A percentile compares a stretch with the other conserved stretches of the same genome.
Evolutionary conservation across 1,140 invertebrate genomes (phyloP).

Genomic region (Carposina sasakii): DNA sequence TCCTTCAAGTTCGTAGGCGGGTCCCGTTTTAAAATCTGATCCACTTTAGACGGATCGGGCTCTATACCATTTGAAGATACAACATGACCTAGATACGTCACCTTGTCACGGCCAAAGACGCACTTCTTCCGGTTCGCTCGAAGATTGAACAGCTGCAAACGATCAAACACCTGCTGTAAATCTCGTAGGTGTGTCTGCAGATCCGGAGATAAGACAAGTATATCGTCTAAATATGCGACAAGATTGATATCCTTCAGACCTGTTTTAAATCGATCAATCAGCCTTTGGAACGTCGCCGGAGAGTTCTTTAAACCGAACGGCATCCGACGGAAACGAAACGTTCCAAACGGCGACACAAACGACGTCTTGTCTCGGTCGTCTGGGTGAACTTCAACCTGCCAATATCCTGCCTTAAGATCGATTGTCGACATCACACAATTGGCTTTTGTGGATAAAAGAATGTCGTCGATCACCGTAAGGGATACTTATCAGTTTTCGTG

Average conservation of each 20-base stretch:
- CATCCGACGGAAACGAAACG: conserved; percentile 36
- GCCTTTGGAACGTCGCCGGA: conserved; percentile 48
- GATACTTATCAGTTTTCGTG: too few relatives aligned
- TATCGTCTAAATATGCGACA: conserved; percentile 49
- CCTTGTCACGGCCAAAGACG: conserved; percentile 24
- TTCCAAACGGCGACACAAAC: conserved; percentile 39
- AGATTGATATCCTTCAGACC: not conserved
- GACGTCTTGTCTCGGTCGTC: conserved; percentile 52
- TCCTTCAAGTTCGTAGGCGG: conserved; percentile 26
- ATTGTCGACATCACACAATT: too few relatives aligned
- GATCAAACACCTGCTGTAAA: conserved; percentile 10
- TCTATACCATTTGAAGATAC: conserved; percentile 37
- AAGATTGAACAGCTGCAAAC: conserved; percentile 14
- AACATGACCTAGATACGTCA: conserved; percentile 45
- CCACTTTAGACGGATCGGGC: conserved; percentile 35
- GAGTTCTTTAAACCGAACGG: conserved; percentile 42
- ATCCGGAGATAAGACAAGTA: conserved; percentile 35
- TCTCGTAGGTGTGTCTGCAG: conserved; percentile 39
- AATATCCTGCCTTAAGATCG: conserved; percentile 24
- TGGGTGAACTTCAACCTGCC: conserved; percentile 29
- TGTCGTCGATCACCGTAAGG: too few relatives aligned
- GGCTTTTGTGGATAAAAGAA: not conserved
- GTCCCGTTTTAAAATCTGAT: conserved; percentile 31
- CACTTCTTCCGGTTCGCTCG: conserved; percentile 37
- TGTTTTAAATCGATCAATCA: conserved; percentile 30